These are phyloP conservation scores for Atherinosoma microstoma DNA, from an alignment of 2,797 vertebrate species.

Conservation along the genomic window DNA sequence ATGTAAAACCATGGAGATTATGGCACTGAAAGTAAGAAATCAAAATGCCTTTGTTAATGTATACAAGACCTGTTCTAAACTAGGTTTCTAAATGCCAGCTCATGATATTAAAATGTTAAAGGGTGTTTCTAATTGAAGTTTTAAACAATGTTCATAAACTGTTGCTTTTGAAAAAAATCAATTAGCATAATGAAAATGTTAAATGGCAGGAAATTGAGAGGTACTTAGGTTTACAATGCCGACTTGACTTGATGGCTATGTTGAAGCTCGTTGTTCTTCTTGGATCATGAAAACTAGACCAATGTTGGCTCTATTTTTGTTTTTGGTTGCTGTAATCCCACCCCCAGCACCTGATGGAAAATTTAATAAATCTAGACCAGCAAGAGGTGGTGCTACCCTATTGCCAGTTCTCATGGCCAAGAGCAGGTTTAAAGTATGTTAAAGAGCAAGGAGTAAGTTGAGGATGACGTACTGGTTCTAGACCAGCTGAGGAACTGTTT, in stretches of 20 bases:
- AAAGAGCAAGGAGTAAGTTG: background rate
- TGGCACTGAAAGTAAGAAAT: background rate
- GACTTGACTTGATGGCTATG: too few species aligned
- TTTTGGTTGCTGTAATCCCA: background rate
- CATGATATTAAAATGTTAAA: background rate
- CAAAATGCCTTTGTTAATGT: too few species aligned
- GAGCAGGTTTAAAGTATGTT: background rate
- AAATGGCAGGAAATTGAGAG: background rate
- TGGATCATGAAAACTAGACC: background rate
- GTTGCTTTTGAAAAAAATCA: background rate
- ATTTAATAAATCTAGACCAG: background rate
- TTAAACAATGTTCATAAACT: background rate
- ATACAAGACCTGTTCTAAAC: background rate
- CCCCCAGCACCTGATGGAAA: background rate
- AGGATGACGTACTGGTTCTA: too few species aligned
- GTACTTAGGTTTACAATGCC: too few species aligned
- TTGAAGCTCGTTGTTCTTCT: background rate
- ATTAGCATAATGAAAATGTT: too few species aligned
- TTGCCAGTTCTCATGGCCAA: background rate
- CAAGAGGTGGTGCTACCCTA: background rate
- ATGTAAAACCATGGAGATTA: background rate
- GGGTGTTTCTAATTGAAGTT: background rate
- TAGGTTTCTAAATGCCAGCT: background rate
- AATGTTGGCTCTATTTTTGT: background rate
- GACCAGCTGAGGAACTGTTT: too few species aligned